Evolutionary conservation across 64 coral and sea anemone genomes (phyloP).

Genomic region (Montipora cactus): DNA sequence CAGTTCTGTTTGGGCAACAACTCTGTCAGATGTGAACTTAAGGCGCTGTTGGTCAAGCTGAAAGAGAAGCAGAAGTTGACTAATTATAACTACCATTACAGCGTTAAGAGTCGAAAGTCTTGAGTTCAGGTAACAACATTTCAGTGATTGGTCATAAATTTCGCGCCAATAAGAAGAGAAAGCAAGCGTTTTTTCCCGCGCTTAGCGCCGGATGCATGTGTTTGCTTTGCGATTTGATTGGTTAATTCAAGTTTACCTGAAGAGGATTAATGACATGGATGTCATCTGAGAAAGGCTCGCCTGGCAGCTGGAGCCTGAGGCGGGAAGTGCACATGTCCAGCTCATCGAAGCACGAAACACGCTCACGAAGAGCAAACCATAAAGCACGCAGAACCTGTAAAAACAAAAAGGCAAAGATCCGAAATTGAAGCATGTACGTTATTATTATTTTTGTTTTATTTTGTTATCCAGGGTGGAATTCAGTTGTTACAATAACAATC

Average conservation of each 20-base stretch:
- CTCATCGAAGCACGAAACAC: constrained; percentile 87
- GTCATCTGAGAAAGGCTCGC: constrained; percentile 79
- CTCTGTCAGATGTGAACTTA: constrained; percentile 87
- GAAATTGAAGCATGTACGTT: background rate
- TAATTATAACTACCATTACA: no score
- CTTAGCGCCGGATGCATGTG: no score
- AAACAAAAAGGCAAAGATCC: background rate
- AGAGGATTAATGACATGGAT: constrained; percentile 83
- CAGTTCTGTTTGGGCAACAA: constrained; percentile 79
- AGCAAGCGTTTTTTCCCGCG: no score
- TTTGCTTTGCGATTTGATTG: no score
- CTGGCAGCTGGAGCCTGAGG: constrained; percentile 80
- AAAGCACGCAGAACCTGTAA: constrained; percentile 72
- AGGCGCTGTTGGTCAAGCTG: constrained; percentile 86
- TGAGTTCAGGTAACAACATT: no score
- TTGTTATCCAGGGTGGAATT: no score
- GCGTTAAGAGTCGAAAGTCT: background rate
- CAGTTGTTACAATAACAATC: no score
- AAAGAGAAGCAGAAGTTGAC: background rate
- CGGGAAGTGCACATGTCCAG: constrained; percentile 98
- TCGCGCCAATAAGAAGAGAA: no score
- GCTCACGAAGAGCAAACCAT: constrained; percentile 91
- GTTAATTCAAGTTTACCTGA: constrained; percentile 33
- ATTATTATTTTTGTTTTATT: no score
- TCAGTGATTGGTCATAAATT: no score